Evolutionary conservation across 1,140 invertebrate genomes (phyloP).

Genomic region (Drosophila neocordata): DNA sequence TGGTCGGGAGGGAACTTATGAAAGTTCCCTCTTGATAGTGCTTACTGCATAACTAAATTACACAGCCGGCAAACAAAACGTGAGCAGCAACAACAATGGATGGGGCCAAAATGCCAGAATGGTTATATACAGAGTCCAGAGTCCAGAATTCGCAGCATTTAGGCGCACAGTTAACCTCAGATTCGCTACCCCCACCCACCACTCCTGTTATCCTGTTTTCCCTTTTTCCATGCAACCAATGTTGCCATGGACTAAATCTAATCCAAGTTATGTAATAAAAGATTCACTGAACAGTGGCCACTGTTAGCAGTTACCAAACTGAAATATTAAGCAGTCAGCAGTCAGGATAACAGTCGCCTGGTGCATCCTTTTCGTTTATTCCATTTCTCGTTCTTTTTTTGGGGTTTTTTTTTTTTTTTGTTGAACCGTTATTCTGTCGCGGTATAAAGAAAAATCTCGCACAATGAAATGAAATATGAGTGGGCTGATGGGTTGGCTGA

Average conservation of each 20-base stretch:
- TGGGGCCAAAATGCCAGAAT: not conserved
- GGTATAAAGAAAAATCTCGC: slow-evolving; percentile 37
- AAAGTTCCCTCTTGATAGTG: slow-evolving; percentile 11
- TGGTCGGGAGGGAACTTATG: slow-evolving; percentile 23
- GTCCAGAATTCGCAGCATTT: not conserved
- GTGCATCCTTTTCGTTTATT: slow-evolving; percentile 33
- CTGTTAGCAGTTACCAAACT: slow-evolving; percentile 28
- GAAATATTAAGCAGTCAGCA: slow-evolving; percentile 68
- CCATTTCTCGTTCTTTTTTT: not conserved
- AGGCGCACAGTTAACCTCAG: not conserved
- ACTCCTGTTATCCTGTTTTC: too few relatives aligned
- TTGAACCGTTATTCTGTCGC: not conserved
- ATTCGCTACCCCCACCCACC: too few relatives aligned
- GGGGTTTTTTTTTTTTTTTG: not conserved
- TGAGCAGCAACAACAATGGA: slow-evolving; percentile 50
- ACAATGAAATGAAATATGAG: slow-evolving; percentile 71
- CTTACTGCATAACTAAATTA: slow-evolving; percentile 69
- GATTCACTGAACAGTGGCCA: slow-evolving; percentile 45
- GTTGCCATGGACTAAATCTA: slow-evolving; percentile 31
- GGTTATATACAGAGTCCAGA: not conserved
- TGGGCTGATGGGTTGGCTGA: slow-evolving; percentile 24
- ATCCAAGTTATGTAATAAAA: slow-evolving; percentile 69
- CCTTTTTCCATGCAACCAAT: not conserved
- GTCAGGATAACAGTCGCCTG: slow-evolving; percentile 25
- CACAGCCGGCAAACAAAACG: slow-evolving; percentile 37